These are phyloP conservation scores for Campaea margaritaria DNA, from an alignment of 2,888 invertebrate genomes.

Conservation along the genomic window DNA sequence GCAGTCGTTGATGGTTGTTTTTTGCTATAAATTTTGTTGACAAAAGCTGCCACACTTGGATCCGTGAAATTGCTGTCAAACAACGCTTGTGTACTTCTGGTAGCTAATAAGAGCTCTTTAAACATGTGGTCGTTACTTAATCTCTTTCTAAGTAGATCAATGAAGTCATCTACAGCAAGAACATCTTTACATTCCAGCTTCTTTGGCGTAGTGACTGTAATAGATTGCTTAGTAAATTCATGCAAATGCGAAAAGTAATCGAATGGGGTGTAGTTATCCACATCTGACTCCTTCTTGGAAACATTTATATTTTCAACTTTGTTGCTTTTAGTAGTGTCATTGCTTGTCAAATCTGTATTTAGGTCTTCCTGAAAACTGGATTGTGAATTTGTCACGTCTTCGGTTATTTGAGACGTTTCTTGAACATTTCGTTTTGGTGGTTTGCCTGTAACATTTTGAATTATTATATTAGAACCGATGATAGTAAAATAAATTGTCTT, in stretches of 20 bases:
- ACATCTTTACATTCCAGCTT: slow-evolving; percentile 61
- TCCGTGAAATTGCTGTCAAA: slow-evolving; percentile 60
- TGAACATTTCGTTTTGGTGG: slow-evolving; percentile 5
- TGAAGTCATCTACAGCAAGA: slow-evolving; percentile 67
- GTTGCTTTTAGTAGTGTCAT: slow-evolving; percentile 8
- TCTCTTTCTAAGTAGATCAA: slow-evolving; percentile 70
- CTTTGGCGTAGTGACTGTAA: slow-evolving; percentile 43
- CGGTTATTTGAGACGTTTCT: slow-evolving; percentile 3
- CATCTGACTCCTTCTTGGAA: slow-evolving; percentile 28
- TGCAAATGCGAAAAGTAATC: slow-evolving; percentile 68
- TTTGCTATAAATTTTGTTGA: slow-evolving; percentile 69
- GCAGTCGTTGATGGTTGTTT: slow-evolving; percentile 57
- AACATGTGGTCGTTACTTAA: slow-evolving; percentile 67
- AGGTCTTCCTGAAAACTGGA: background rate
- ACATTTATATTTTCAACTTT: slow-evolving; percentile 1
- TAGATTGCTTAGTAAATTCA: slow-evolving; percentile 51
- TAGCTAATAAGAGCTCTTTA: slow-evolving; percentile 62
- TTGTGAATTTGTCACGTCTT: slow-evolving; percentile 9
- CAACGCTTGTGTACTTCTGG: slow-evolving; percentile 47
- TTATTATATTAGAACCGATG: background rate
- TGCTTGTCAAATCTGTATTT: slow-evolving; percentile 7
- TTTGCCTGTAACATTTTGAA: slow-evolving; percentile 29
- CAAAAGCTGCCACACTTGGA: slow-evolving; percentile 67
- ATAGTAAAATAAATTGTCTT: too few relatives aligned
- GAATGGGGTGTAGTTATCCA: slow-evolving; percentile 54